These are phyloP conservation scores for Microtus agrestis DNA, from an alignment of 2,797 vertebrate species.

Conservation along the genomic window DNA sequence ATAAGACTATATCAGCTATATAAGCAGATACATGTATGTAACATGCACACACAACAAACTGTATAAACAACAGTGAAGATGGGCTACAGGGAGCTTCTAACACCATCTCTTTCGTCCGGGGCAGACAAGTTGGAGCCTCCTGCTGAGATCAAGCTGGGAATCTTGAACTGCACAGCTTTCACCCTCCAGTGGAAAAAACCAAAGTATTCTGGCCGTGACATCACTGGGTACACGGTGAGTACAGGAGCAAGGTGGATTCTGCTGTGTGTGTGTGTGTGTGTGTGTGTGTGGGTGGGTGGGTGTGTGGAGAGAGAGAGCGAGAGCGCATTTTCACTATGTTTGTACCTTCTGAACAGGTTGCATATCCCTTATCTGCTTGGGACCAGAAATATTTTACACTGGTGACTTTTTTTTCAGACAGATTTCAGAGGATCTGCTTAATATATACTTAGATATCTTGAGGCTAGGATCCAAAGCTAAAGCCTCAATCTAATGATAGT, in stretches of 20 bases:
- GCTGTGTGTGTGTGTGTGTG: neutral
- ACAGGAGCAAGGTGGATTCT: neutral
- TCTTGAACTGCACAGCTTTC: conserved; percentile 95
- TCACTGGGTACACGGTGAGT: conserved; percentile 94
- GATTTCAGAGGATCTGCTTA: neutral
- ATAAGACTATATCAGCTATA: neutral
- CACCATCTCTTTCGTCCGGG: conserved; percentile 71
- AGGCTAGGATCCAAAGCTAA: neutral
- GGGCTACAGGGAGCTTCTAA: conserved; percentile 46
- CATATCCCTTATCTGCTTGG: neutral
- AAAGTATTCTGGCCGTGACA: conserved; percentile 89
- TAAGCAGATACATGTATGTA: neutral
- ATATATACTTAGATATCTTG: neutral
- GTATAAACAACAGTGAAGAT: neutral
- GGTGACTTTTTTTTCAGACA: neutral
- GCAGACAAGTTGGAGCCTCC: conserved; percentile 95
- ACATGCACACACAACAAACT: neutral
- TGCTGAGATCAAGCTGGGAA: conserved; percentile 92
- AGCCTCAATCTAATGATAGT: neutral
- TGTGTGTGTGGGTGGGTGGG: neutral
- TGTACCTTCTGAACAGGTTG: neutral
- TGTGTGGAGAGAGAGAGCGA: neutral
- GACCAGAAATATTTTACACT: neutral
- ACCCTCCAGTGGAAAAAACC: conserved; percentile 95
- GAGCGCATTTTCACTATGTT: neutral